Evolutionary conservation across 2,113 vertebrate genomes (phyloP), one percentile per base, ranked within the genome.

Genomic region (Sylvicapra grimmia): DNA sequence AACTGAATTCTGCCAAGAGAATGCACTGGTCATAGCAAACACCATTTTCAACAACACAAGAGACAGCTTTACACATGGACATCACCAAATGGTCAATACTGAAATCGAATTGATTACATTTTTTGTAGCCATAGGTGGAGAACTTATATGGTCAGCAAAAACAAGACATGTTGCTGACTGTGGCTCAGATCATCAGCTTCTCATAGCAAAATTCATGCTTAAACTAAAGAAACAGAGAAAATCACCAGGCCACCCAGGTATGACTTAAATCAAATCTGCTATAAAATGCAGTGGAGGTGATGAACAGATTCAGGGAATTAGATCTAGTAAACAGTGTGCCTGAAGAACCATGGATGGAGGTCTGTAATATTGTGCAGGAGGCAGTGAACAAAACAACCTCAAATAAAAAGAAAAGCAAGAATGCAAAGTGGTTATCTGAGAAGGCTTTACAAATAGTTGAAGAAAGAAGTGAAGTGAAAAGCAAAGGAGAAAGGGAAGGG

Each of bases 331-430:
- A 72, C n/a, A 36, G 9, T 36, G 9, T 72, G 18, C 18, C 65
- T 72, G 9, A 72, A 72, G n/a, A 72, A 36, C n/a, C 36, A 19
- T 36, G 33, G n/a, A 11, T 3, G 1, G n/a, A 21, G n/a, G 65
- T 21, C 9, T 0, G 0, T 36, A 72, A 72, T 11, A 36, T 36
- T 72, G 18, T 36, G 65, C 18, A 72, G n/a, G 1, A 36, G 19
- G 18, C 18, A 36, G 65, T 36, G 65, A 36, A 36, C 18, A 72
- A 36, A 72, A 36, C 65, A 21, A 36, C 19, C n/a, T 72, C 65
- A 72, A 72, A 72, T 21, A 36, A 72, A 72, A 72, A 72, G n/a
- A 36, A 72, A 72, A 36, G 65, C n/a, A 72, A 72, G n/a, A 36
- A 36, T 18, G n/a, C n/a, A 36, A 36, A 72, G 65, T 72, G 65